Percentiles rank a stretch among this genome's conserved stretches.
phyloP scores from a whole-genome alignment of 2,113 vertebrate species.

The Oncorhynchus kisutch region DNA sequence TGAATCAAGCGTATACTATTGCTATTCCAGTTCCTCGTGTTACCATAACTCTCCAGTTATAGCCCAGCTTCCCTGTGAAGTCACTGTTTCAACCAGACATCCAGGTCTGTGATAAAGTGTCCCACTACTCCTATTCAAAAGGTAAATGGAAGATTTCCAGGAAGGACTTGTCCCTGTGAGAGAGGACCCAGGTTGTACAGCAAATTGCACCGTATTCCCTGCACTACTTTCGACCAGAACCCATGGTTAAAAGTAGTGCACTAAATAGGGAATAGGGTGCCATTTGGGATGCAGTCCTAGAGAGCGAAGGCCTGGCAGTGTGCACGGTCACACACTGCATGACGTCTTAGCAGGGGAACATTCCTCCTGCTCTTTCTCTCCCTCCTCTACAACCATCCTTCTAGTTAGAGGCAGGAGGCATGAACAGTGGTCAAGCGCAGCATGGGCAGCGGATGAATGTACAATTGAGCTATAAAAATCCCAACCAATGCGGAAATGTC shows the following conservation, averaged over 20 bases:
- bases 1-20: constrained; percentile 32
- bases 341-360: constrained; percentile 69
- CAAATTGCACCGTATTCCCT: background rate
- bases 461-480: constrained; percentile 55
- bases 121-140: constrained; percentile 50
- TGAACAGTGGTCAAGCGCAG: constrained; percentile 47
- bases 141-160: constrained; percentile 68
- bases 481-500: constrained; percentile 56
- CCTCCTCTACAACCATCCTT: constrained; percentile 59
- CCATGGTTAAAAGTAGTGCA: too few relatives aligned
- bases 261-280: too few relatives aligned
- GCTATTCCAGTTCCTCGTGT: constrained; percentile 17
- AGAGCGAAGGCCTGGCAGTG: constrained; percentile 51
- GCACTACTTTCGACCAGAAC: too few relatives aligned
- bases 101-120: constrained; percentile 46
- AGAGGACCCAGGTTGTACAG: constrained; percentile 3
- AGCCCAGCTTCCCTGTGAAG: constrained; percentile 20
- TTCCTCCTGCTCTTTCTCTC: constrained; percentile 56
- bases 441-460: constrained; percentile 53
- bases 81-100: constrained; percentile 34
- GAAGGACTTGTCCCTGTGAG: constrained; percentile 52
- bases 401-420: constrained; percentile 55
- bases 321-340: constrained; percentile 63
- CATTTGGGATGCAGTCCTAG: constrained; percentile 1
- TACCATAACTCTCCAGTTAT: constrained; percentile 33